Conservation (phyloP, 2,888 invertebrate genomes). For the Synergus gifuensis region DNA sequence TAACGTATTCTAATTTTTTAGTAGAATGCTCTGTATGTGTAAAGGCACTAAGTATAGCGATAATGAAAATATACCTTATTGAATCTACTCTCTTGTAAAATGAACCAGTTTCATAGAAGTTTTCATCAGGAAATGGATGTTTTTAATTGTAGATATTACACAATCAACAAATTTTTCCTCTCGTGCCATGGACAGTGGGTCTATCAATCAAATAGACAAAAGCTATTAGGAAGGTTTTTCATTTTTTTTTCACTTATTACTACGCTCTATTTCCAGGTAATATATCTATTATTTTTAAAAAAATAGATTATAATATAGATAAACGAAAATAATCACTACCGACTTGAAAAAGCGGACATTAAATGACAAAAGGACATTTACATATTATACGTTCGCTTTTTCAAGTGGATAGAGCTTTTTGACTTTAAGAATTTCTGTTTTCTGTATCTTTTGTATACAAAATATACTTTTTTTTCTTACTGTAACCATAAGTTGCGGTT, state of each 20-base stretch:
- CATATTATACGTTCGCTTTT: too few relatives aligned
- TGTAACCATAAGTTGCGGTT: too few relatives aligned
- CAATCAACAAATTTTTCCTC: constrained; percentile 5
- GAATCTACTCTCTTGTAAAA: background rate
- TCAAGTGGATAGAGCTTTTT: too few relatives aligned
- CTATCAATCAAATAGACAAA: background rate
- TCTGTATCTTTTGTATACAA: too few relatives aligned
- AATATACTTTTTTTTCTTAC: too few relatives aligned
- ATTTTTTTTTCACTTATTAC: background rate
- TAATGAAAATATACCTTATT: background rate
- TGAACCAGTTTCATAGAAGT: background rate
- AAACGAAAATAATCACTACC: too few relatives aligned
- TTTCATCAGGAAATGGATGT: background rate
- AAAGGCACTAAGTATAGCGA: background rate
- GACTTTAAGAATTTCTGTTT: too few relatives aligned
- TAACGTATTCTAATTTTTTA: constrained; percentile 10
- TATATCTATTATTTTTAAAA: too few relatives aligned
- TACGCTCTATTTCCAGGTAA: constrained; percentile 9
- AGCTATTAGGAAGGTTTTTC: background rate
- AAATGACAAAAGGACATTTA: too few relatives aligned
- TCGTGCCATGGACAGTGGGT: constrained; percentile 4
- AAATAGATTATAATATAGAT: too few relatives aligned
- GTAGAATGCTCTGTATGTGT: background rate
- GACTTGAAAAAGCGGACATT: too few relatives aligned
- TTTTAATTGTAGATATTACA: constrained; percentile 9